Conservation (phyloP, 2,888 invertebrate genomes). For the Oxycera nigricornis region DNA sequence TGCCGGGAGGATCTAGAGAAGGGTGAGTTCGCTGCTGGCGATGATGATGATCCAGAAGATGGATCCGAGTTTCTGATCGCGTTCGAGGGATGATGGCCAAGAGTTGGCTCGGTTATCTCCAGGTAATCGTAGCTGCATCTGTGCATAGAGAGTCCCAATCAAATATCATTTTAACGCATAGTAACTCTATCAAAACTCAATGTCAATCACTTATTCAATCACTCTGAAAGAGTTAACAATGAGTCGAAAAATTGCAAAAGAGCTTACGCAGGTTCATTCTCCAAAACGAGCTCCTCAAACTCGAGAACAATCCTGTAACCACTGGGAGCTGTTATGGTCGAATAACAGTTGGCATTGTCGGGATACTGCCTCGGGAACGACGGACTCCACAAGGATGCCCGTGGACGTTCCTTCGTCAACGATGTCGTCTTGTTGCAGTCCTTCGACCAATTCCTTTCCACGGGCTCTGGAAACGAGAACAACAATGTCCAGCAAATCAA, state of each 20-base stretch:
- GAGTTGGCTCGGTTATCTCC: slow-evolving; percentile 67
- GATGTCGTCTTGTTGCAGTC: slow-evolving; percentile 75
- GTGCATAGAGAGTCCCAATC: slow-evolving; percentile 53
- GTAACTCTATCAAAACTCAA: too few relatives aligned
- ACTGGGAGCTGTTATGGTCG: slow-evolving; percentile 71
- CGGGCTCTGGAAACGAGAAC: slow-evolving; percentile 58
- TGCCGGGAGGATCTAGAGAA: slow-evolving; percentile 51
- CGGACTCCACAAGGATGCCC: slow-evolving; percentile 77
- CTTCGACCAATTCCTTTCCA: slow-evolving; percentile 62
- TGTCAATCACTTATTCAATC: too few relatives aligned
- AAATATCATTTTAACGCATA: too few relatives aligned
- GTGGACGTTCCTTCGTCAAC: slow-evolving; percentile 71
- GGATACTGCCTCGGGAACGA: slow-evolving; percentile 81
- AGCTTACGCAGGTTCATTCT: slow-evolving; percentile 77
- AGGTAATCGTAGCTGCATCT: slow-evolving; percentile 84
- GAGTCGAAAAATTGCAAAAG: too few relatives aligned
- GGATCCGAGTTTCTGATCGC: slow-evolving; percentile 40
- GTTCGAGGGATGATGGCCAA: slow-evolving; percentile 29
- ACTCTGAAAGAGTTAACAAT: too few relatives aligned
- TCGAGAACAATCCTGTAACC: slow-evolving; percentile 75
- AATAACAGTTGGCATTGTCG: slow-evolving; percentile 77
- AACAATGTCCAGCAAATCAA: slow-evolving; percentile 38
- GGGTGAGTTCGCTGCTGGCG: slow-evolving; percentile 43
- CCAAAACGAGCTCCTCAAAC: slow-evolving; percentile 79
- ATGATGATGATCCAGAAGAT: slow-evolving; percentile 30